phyloP scores from a whole-genome alignment of 2,888 invertebrate genomes.

The Trimorus sp. region DNA sequence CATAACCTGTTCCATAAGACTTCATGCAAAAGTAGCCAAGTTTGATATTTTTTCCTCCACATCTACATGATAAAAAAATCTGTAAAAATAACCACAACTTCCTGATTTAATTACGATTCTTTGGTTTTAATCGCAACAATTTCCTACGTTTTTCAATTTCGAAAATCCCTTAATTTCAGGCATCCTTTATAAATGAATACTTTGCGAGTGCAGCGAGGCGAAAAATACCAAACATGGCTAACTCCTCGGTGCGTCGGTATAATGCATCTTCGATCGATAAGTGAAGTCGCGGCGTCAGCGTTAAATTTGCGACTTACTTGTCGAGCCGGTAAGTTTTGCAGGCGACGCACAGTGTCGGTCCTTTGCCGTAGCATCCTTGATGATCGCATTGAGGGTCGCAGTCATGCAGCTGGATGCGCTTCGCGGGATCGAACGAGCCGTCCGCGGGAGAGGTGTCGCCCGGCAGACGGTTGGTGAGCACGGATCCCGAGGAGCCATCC shows the following conservation, averaged over 20 bases:
- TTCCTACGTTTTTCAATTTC: too few relatives aligned
- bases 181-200: too few relatives aligned
- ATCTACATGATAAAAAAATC: too few relatives aligned
- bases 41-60: too few relatives aligned
- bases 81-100: too few relatives aligned
- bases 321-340: slow-evolving; percentile 91
- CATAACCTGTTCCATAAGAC: too few relatives aligned
- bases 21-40: too few relatives aligned
- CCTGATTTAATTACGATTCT: too few relatives aligned
- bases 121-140: too few relatives aligned
- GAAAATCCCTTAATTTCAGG: too few relatives aligned
- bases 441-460: slow-evolving; percentile 74
- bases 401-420: slow-evolving; percentile 83
- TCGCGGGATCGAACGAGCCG: slow-evolving; percentile 75
- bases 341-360: slow-evolving; percentile 91
- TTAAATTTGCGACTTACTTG: slow-evolving; percentile 84
- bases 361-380: slow-evolving; percentile 93
- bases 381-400: slow-evolving; percentile 93
- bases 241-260: neutral
- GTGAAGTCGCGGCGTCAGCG: slow-evolving; percentile 26
- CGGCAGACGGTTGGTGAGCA: slow-evolving; percentile 76
- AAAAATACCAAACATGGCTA: too few relatives aligned
- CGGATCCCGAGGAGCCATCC: slow-evolving; percentile 83
- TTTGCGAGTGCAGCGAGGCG: neutral
- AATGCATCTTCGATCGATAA: slow-evolving; percentile 37